Evolutionary conservation across 2,888 invertebrate genomes (phyloP).

Genomic region (Amiota communis): DNA sequence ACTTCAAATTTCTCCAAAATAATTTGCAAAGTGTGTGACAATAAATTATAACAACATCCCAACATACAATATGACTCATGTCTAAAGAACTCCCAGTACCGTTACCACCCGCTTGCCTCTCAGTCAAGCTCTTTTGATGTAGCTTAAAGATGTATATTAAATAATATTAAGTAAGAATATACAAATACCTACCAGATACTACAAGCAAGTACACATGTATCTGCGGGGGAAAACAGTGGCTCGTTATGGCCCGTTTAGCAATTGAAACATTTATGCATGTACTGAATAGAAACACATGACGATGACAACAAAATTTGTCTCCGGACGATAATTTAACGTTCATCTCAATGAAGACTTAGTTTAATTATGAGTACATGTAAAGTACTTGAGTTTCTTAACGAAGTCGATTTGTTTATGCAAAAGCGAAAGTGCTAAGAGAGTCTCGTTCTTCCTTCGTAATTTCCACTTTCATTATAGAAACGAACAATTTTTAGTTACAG

Average conservation of each 20-base stretch:
- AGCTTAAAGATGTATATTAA: too few species aligned
- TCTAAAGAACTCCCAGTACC: too few species aligned
- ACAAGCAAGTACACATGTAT: too few species aligned
- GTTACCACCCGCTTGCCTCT: too few species aligned
- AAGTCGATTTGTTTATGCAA: background rate
- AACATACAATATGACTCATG: too few species aligned
- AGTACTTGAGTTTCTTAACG: background rate
- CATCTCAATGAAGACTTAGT: background rate
- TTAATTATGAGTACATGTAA: background rate
- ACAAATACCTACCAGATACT: too few species aligned
- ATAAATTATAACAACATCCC: background rate
- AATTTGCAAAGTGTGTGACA: constrained; percentile 1
- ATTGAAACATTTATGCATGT: constrained; percentile 40
- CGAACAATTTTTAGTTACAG: too few species aligned
- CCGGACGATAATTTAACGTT: constrained; percentile 32
- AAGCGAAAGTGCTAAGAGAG: background rate
- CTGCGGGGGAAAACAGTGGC: too few species aligned
- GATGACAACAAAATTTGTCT: constrained; percentile 28
- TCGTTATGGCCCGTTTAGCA: background rate
- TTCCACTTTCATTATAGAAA: background rate
- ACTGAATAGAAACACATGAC: background rate
- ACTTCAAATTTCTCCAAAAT: constrained; percentile 1
- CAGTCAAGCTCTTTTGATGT: too few species aligned
- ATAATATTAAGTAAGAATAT: too few species aligned
- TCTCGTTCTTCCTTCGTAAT: background rate